Evolutionary conservation across 2,888 invertebrate species (phyloP), one percentile per base, ranked within the genome.

Genomic region (Mayetiola destructor): DNA sequence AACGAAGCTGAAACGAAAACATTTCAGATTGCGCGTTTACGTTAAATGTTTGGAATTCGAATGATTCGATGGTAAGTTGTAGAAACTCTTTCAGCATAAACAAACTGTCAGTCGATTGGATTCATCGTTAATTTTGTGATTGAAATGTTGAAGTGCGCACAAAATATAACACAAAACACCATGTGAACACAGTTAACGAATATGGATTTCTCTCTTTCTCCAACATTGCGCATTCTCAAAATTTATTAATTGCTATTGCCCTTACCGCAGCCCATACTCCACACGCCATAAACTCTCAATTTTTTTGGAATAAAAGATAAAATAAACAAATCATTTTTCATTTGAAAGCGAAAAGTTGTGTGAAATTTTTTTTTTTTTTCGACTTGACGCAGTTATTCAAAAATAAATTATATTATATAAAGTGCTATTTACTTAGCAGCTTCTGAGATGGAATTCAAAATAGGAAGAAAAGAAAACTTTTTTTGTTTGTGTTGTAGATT

Each of bases 381-480:
- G 36, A 21, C 12, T 21, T 20, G 14, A n/a, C 6, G 48, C 48
- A 14, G 23, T 12, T 8, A 14, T 5, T 48, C 3, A 48, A 48
- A 48, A 48, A 48, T 27, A 48, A 48, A 48, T n/a, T 48, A 48
- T 48, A 48, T 48, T 48, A 48, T 48, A 27, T n/a, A 48, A 48
- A 48, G 48, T 48, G 48, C 27, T 48, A 48, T 48, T 48, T 48
- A 48, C 23, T 48, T 48, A 48, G 48, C 48, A 48, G 48, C 48
- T 48, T 48, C 14, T n/a, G 27, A 27, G 18, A 39, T n/a, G 14
- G 36, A 36, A 5, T 4, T 12, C 6, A 36, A 36, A 14, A 8
- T 4, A 36, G 12, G 3, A 36, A 39, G 20, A 39, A 18, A 16
- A 16, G 5, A 39, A 10, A 39, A 18, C 23, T 21, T n/a, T 21